Evolutionary conservation across 2,888 invertebrate species (phyloP), one percentile per base, ranked within the genome.

Genomic region (Agriopis marginaria): DNA sequence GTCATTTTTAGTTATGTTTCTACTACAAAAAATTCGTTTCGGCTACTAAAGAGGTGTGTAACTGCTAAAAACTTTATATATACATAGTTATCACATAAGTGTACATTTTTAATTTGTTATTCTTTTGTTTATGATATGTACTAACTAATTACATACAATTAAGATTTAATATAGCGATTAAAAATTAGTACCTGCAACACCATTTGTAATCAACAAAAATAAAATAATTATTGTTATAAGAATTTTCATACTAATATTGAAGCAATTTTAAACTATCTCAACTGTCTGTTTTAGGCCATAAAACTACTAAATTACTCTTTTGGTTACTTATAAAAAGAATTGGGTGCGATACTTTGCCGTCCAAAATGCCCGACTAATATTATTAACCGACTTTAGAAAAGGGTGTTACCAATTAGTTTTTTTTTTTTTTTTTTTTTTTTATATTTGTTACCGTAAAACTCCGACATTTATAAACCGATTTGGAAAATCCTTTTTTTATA

Each of bases 161-260:
- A 75, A 74, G 49, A 55, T 61, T 39, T 14, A 63, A 73, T 42
- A 53, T 61, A 79, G 84, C 79, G 78, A 75, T 75, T 80, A 82
- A 82, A 75, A 74, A 81, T 79, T 82, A 83, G 88, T 87, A 88
- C 88, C 87, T 88, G 88, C 83, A 74, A 80, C 82, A 83, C 78
- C 75, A 79, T 79, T 82, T 74, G 63, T 76, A 76, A 73, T 74
- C 73, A 64, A 74, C 65, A 73, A 72, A 59, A 40, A 40, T 65
- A 63, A 17, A 51, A 47, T 63, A 49, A 14, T 66, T 61, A 58
- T 47, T 51, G 45, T 64, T 49, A 60, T 12, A 49, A 44, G 47
- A 60, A 59, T 71, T 44, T 51, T 61, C 32, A 32, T 32, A 32
- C 32, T 70, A 70, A 64, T 70, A 70, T 64, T 55, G 8, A 50